Evolutionary conservation across 1,140 invertebrate genomes (phyloP), one percentile per base, ranked within the genome.

Genomic region (Diorhabda carinulata): DNA sequence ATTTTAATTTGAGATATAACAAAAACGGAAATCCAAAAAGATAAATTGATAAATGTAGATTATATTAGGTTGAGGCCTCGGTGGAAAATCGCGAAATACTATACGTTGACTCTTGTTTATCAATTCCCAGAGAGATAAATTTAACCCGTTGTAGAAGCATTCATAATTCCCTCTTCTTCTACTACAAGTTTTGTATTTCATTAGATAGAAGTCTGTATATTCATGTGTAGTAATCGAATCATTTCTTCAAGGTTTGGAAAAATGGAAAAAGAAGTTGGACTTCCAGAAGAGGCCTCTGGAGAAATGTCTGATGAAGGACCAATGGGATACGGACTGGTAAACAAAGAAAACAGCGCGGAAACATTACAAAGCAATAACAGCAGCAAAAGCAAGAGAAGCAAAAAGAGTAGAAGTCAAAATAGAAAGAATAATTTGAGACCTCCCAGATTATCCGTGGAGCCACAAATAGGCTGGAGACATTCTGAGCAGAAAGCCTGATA

Each of bases 281-380:
- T 40, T 64, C 4, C 45, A 44, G 63, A 64, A 40, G 45, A 45
- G 10, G 25, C 9, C 43, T 2, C 4, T 3, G 44, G 60, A 43
- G 57, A 41, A 3, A 40, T 9, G 9, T 59, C 65, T 43, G 57
- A 25, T 4, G 64, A 65, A 42, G 42, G 42, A 57, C 40, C 57
- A 41, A 62, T 43, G 8, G n/a, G 45, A 8, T 67, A 67, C 57
- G 43, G 41, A 5, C 10, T 64, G 5, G 65, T 67, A 57, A 60
- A 67, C 8, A 57, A 57, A 45, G 10, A 43, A 8, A 59, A 10
- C 0, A 67, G 65, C 57, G 7, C 44, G 57, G 65, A 67, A 40
- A 57, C 64, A n/a, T 41, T 65, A n/a, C n/a, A 65, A 57, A 65
- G 52, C 47, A 67, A 25, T 4, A 59, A 67, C 57, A 67, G 65